Evolutionary conservation across 1,140 invertebrate species (phyloP), one percentile per base, ranked within the genome.

Genomic region (Acromyrmex heyeri): DNA sequence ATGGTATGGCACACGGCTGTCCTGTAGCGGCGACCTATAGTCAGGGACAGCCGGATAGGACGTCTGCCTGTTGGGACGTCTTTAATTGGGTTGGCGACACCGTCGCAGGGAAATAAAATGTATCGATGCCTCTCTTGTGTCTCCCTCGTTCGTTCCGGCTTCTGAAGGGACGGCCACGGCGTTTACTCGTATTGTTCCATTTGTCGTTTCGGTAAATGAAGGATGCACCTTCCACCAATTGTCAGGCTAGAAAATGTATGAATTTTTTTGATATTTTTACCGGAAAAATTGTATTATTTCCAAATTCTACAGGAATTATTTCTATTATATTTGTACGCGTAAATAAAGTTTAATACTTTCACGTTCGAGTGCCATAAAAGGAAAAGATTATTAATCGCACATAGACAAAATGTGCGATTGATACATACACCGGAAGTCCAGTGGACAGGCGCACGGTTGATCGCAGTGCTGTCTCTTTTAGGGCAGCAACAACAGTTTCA

Each of bases 401-500:
- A n/a, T 21, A 73, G 18, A 10, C 48, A 38, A 55, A 30, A 65
- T n/a, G 16, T 18, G 21, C 34, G 50, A 87, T 87, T 81, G 62
- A 64, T 81, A 78, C 67, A 34, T 24, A 30, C 30, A 86, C 81
- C 87, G 87, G 89, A 87, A 87, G 93, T 94, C 94, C 92, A 91
- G 78, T 87, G 95, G 94, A 94, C 95, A 95, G 95, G 95, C 94
- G 94, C 94, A 95, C 94, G 95, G 95, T 95, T 95, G 95, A 95
- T 95, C 94, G 95, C 96, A 97, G 97, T 98, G 97, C 96, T 98
- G 95, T 97, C 97, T 95, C 96, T 98, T 97, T 95, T 97, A 98
- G 98, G 98, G 96, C 97, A 98, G 95, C 98, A 98, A 95, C 98
- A 98, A 95, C 98, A 98, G 96, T 98, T 98, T 95, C 97, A 98